These are phyloP conservation scores for Leptogaster cylindrica DNA, from an alignment of 2,888 invertebrate genomes.

Conservation along the genomic window DNA sequence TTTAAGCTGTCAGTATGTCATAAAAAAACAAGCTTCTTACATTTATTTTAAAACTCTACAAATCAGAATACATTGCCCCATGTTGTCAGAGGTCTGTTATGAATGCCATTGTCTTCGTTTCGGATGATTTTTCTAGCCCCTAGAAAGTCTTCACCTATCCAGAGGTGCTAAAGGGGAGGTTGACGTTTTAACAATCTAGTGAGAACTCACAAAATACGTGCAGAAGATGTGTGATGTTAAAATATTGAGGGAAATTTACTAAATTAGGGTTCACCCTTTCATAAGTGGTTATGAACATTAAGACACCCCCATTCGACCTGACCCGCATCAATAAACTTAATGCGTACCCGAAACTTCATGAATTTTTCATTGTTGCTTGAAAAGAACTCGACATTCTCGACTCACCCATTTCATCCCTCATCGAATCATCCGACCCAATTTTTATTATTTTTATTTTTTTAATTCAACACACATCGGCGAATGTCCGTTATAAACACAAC, in stretches of 20 bases:
- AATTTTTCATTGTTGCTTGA: constrained; percentile 27
- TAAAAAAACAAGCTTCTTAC: constrained; percentile 26
- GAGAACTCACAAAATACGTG: background rate
- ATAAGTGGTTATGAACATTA: constrained; percentile 39
- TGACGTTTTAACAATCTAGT: constrained; percentile 16
- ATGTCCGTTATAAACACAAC: too few relatives aligned
- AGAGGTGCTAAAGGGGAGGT: constrained; percentile 19
- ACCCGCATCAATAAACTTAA: constrained; percentile 37
- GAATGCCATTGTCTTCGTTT: background rate
- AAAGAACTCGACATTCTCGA: background rate
- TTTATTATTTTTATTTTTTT: too few relatives aligned
- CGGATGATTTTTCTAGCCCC: background rate
- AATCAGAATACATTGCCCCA: constrained; percentile 24
- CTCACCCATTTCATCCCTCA: constrained; percentile 12
- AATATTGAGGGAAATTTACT: constrained; percentile 30
- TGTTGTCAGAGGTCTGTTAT: background rate
- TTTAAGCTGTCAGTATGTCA: background rate
- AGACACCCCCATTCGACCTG: constrained; percentile 18
- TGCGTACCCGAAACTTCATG: constrained; percentile 10
- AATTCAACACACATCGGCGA: constrained; percentile 25
- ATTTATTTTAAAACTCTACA: constrained; percentile 11
- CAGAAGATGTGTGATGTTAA: background rate
- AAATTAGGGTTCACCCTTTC: constrained; percentile 38
- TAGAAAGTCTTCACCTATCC: background rate
- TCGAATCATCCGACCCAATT: constrained; percentile 16